Percentiles rank a stretch among this genome's conserved stretches.
Evolutionary conservation across 2,113 vertebrate species (phyloP).

Genomic region (Myiopsitta monachus): DNA sequence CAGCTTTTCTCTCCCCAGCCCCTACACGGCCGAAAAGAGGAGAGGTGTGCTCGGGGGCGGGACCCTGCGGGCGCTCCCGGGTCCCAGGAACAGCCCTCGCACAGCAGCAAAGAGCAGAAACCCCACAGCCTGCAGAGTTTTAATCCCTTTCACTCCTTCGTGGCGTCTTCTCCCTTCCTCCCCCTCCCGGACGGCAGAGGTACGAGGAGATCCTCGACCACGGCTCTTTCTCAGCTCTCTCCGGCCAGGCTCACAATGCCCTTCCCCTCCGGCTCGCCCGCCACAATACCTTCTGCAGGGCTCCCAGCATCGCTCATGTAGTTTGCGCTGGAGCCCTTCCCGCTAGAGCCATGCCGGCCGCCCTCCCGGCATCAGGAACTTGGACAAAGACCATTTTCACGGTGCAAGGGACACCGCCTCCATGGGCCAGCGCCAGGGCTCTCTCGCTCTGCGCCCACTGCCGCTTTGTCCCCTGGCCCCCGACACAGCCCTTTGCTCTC

Average conservation of each 20-base stretch:
- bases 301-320: background rate
- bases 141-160: background rate
- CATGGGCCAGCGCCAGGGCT: background rate
- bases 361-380: background rate
- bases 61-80: background rate
- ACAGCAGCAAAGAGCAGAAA: background rate
- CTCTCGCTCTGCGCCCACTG: background rate
- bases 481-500: background rate
- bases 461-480: conserved; percentile 3
- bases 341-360: background rate
- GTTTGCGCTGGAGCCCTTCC: background rate
- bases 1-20: background rate
- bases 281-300: conserved; percentile 7
- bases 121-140: background rate
- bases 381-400: conserved; percentile 26
- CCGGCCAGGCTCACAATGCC: background rate
- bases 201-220: background rate
- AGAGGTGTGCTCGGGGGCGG: background rate
- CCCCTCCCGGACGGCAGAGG: background rate
- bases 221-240: background rate
- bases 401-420: background rate
- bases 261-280: background rate
- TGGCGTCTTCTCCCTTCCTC: background rate
- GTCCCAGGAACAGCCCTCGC: background rate
- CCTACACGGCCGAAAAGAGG: background rate